These are phyloP conservation scores for Drymonia ruficornis DNA, from an alignment of 2,888 invertebrate species.

Conservation along the genomic window DNA sequence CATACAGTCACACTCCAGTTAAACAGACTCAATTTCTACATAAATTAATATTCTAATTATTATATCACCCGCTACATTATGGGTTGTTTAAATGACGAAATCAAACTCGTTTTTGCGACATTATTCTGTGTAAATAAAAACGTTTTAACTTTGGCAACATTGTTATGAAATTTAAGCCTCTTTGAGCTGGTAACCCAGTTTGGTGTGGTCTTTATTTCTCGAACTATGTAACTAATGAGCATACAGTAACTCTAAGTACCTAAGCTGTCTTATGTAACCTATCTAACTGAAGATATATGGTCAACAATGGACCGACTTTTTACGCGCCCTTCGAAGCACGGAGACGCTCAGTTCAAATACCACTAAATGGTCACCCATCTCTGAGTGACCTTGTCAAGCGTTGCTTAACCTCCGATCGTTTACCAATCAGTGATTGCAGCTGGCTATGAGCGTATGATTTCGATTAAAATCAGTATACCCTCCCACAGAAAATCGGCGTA, in stretches of 20 bases:
- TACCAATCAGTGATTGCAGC: too few species aligned
- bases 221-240: neutral
- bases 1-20: neutral
- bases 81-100: neutral
- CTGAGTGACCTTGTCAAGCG: too few species aligned
- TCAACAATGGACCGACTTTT: too few species aligned
- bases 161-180: neutral
- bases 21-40: neutral
- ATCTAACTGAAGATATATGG: too few species aligned
- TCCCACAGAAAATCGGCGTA: too few species aligned
- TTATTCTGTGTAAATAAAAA: neutral
- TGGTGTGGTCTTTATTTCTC: neutral
- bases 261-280: neutral
- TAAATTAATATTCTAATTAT: neutral
- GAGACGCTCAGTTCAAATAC: too few species aligned
- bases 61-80: neutral
- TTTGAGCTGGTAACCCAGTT: conserved; percentile 1
- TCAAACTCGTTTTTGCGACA: neutral
- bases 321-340: too few species aligned
- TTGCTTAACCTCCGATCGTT: too few species aligned
- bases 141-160: neutral
- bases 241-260: neutral
- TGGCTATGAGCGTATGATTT: too few species aligned
- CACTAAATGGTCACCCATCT: too few species aligned
- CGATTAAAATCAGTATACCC: too few species aligned